These are phyloP conservation scores for Cyclura pinguis DNA, from an alignment of 2,797 vertebrate genomes.

Conservation along the genomic window DNA sequence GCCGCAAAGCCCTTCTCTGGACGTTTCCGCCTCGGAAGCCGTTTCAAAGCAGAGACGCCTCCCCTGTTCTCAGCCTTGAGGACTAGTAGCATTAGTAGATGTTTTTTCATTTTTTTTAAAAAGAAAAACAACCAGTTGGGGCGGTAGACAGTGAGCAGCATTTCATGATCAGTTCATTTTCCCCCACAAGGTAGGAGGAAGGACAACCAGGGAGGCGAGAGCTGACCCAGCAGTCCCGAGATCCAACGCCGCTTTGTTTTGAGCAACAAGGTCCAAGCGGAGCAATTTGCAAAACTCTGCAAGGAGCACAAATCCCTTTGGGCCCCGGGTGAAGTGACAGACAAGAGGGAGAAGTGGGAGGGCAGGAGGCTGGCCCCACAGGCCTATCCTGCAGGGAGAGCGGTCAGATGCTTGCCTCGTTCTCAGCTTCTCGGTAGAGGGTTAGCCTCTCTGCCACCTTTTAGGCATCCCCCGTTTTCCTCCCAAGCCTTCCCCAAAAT, in stretches of 20 bases:
- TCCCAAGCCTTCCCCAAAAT: background rate
- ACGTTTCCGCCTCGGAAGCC: background rate
- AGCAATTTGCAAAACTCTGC: background rate
- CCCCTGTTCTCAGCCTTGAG: background rate
- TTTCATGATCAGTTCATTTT: background rate
- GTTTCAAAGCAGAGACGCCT: background rate
- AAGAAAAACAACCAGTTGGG: no score
- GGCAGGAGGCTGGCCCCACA: no score
- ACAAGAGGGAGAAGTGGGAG: background rate
- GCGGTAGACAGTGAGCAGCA: background rate
- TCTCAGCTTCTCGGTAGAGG: no score
- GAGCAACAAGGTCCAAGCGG: background rate
- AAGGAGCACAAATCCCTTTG: background rate
- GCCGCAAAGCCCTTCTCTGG: background rate
- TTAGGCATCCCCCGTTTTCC: no score
- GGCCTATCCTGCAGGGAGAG: no score
- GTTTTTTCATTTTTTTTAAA: no score
- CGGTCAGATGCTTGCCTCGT: no score
- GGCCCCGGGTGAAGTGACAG: background rate
- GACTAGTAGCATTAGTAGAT: background rate
- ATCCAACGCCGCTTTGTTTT: background rate
- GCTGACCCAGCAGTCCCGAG: accelerated
- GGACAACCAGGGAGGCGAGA: background rate
- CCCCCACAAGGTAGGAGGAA: background rate
- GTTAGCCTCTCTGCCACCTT: no score